Base-by-base conservation (phyloP, 1,140 invertebrate species). In the Sitodiplosis mosellana region DNA sequence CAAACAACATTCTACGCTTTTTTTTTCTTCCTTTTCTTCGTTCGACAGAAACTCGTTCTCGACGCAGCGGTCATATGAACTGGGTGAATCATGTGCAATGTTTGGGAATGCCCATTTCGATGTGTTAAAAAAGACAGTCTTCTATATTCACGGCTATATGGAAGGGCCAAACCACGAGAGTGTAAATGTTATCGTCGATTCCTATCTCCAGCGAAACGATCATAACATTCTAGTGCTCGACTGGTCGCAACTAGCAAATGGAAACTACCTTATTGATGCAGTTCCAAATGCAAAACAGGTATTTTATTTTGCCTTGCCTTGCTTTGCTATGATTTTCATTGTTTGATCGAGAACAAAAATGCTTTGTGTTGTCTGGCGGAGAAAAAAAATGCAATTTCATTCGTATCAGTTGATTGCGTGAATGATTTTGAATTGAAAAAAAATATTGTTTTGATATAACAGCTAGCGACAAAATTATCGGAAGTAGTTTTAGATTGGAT, bases 101-200 rank as follows among this genome's bases (percentile, higher is more conserved):
- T 21, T 64, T 19, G 49, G 56, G 19, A 55, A 70, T 51, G 61
- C 63, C 47, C 62, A 70, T 48, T 73, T 74, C 51, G 64, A 71
- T 48, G 66, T 63, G 50, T 53, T 52, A 36, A 68, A 64, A 48
- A 66, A 70, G 15, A 73, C 71, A 1, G 69, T 74, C 3, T 48
- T 75, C 1, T 75, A 75, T 58, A 61, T 73, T 43, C 73, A 75
- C 53, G 72, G 72, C 7, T 75, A 71, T 53, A 62, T 73, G 45
- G 73, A 75, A 51, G 67, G 69, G 33, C 67, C 70, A 0, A 66
- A 71, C 52, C 65, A 72, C 47, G 70, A 74, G 53, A 74, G 71
- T 53, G 64, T 74, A 49, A 63, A 71, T 61, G 70, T 72, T 1
- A 59, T 71, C 8, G 59, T 65, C 7, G 52, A 58, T 8, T 63